Conservation (phyloP, 2,113 vertebrate genomes). For the Poeciliopsis retropinna region DNA sequence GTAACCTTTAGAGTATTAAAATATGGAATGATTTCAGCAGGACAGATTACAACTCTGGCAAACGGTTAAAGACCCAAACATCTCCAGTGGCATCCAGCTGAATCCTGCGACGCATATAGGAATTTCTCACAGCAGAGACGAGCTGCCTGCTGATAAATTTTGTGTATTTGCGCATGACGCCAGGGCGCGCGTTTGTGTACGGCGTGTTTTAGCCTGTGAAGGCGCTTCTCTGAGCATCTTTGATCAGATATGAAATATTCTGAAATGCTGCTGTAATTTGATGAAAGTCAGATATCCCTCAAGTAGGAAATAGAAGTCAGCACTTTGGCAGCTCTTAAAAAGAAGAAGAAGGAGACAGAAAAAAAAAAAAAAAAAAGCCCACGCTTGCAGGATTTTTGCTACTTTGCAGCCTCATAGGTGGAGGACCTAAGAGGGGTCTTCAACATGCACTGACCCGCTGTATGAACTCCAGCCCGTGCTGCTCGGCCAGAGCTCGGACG, state of each 20-base stretch:
- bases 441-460: constrained; percentile 93
- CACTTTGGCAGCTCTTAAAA: constrained; percentile 86
- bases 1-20: constrained; percentile 62
- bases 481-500: constrained; percentile 84
- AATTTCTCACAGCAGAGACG: constrained; percentile 26
- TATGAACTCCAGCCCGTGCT: constrained; percentile 88
- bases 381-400: constrained; percentile 83
- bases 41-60: constrained; percentile 51
- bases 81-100: constrained; percentile 35
- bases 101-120: constrained; percentile 16
- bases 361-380: constrained; percentile 80
- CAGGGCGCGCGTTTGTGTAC: constrained; percentile 14
- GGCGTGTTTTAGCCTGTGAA: constrained; percentile 9
- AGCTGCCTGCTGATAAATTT: constrained; percentile 3
- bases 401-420: constrained; percentile 81
- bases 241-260: constrained; percentile 94
- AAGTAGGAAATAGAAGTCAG: constrained; percentile 91
- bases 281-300: constrained; percentile 90
- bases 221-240: constrained; percentile 70
- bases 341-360: constrained; percentile 58
- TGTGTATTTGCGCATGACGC: not conserved
- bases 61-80: constrained; percentile 46
- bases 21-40: constrained; percentile 51
- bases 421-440: constrained; percentile 86
- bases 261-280: constrained; percentile 90